Base-by-base conservation (phyloP, 2,888 invertebrate genomes). In the Abrostola triplasia region DNA sequence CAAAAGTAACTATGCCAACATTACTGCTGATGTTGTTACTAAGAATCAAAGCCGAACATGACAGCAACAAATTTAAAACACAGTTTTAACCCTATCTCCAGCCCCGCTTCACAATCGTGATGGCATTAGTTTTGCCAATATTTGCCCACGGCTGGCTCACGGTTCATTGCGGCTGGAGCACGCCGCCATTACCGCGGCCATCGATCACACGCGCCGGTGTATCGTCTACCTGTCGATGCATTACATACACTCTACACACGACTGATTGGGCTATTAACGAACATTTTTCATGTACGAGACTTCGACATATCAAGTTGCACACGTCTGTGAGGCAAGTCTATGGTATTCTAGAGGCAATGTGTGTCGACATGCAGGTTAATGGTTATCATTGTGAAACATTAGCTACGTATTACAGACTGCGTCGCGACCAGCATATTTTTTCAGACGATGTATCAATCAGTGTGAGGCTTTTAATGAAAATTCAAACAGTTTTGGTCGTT, bases 201-300 rank as follows among this genome's bases (percentile, higher is more conserved):
- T 60, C 66, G 8, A 59, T 57, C 69, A 59, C 13, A 44, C 24
- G 52, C 63, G 50, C 62, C 52, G 42, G 36, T 47, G 50, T 53
- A 24, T n/a, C n/a, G n/a, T n/a, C 24, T 60, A 54, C 66, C 68
- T 48, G 54, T 36, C 37, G 13, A 11, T 57, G 13, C 13, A 12
- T 6, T n/a, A 7, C 37, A 57, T 37, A 36, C 9, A 24, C 40
- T 41, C 40, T 7, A 47, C 57, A 35, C 48, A 49, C n/a, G 12
- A 47, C 48, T 35, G 47, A 37, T 51, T 40, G n/a, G 36, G 36
- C 38, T 36, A 51, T 47, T 56, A 69, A 47, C 44, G 24, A 48
- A 10, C 44, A 24, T 47, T 47, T 47, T 47, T 47, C 24, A 24
- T 47, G 44, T 47, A 24, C 44, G 13, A 44, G 44, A 47, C 44